Conservation (phyloP, 2,797 vertebrate genomes). For the Catamblyrhynchus diadema region DNA sequence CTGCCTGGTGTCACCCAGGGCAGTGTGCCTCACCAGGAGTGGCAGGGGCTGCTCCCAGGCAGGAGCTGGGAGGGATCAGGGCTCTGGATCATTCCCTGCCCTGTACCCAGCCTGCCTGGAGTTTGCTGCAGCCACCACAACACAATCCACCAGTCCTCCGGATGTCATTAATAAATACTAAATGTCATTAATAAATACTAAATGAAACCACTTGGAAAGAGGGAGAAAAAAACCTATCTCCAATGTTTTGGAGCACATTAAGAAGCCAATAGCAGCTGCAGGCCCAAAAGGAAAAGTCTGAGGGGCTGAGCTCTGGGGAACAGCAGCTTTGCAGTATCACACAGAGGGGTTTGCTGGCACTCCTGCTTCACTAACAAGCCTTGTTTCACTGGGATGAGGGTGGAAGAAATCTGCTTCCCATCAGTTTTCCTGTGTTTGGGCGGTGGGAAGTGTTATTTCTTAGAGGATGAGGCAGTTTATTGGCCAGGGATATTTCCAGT, state of each 20-base stretch:
- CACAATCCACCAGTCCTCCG: background rate
- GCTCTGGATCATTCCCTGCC: background rate
- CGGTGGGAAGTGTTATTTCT: background rate
- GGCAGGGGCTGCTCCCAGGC: background rate
- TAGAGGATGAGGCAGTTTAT: background rate
- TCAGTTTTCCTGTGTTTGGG: background rate
- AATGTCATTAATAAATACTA: background rate
- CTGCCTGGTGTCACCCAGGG: background rate
- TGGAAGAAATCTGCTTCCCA: background rate
- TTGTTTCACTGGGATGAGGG: background rate
- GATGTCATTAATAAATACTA: slow-evolving; percentile 11
- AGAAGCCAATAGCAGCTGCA: background rate
- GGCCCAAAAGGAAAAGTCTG: background rate
- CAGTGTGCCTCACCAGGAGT: background rate
- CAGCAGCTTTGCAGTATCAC: background rate
- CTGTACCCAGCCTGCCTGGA: background rate
- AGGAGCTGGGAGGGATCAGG: background rate
- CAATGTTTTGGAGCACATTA: background rate
- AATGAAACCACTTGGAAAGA: background rate
- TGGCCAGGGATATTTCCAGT: background rate
- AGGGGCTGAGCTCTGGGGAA: background rate
- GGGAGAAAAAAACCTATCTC: background rate
- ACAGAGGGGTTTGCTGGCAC: background rate
- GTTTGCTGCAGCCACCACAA: background rate
- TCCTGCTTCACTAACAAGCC: background rate